These are phyloP conservation scores for Cyprinodon diabolis DNA, from an alignment of 2,797 vertebrate species.

Conservation along the genomic window DNA sequence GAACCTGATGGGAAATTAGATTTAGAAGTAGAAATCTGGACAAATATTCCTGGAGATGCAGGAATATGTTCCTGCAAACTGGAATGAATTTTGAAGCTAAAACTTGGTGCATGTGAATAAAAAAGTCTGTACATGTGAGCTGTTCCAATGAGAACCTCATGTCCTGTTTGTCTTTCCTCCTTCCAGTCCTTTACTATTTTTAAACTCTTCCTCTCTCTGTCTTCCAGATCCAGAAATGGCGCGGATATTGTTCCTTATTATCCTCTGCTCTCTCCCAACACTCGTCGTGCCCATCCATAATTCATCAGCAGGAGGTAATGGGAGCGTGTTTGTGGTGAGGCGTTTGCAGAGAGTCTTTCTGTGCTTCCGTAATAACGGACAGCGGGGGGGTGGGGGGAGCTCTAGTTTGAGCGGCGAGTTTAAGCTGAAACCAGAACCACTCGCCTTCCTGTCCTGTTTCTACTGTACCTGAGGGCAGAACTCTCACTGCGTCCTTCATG, in stretches of 20 bases:
- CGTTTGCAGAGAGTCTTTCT: constrained; percentile 16
- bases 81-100: constrained; percentile 23
- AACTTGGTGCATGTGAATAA: constrained; percentile 33
- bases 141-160: constrained; percentile 14
- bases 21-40: constrained; percentile 24
- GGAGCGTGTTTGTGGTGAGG: constrained; percentile 37
- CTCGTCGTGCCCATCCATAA: constrained; percentile 82
- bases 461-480: constrained; percentile 25
- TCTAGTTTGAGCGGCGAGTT: constrained; percentile 33
- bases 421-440: background rate
- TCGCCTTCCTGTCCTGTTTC: constrained; percentile 28
- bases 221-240: constrained; percentile 81
- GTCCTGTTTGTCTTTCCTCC: constrained; percentile 8
- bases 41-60: background rate
- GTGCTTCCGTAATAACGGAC: constrained; percentile 51
- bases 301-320: constrained; percentile 84
- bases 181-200: constrained; percentile 10
- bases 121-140: constrained; percentile 12
- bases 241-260: constrained; percentile 72
- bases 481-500: constrained; percentile 22
- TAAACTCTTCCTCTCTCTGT: constrained; percentile 45
- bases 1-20: constrained; percentile 8
- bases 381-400: constrained; percentile 36
- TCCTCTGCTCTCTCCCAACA: constrained; percentile 76
- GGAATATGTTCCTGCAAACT: constrained; percentile 3